Evolutionary conservation across 2,888 invertebrate species (phyloP).

Genomic region (Tubiluchus corallicola): DNA sequence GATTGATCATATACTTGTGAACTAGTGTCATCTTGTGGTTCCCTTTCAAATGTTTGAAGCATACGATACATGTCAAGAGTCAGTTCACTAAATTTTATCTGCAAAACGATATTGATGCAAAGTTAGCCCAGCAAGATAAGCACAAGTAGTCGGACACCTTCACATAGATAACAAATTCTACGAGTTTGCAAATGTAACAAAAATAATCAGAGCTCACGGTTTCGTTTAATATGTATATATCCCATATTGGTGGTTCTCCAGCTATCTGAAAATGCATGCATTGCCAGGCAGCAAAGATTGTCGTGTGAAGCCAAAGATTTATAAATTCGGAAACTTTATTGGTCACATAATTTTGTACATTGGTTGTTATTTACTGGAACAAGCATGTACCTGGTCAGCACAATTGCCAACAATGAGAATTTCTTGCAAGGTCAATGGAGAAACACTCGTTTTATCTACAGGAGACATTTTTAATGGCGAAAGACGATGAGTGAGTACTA

Average conservation of each 20-base stretch:
- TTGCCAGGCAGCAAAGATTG: too few relatives aligned
- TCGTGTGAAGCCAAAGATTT: too few relatives aligned
- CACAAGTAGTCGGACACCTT: constrained; percentile 7
- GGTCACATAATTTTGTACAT: too few relatives aligned
- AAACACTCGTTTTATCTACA: constrained; percentile 63
- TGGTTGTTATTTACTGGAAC: too few relatives aligned
- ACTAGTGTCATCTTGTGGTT: constrained; percentile 62
- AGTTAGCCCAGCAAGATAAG: neutral
- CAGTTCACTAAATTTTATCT: constrained; percentile 82
- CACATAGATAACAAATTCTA: too few relatives aligned
- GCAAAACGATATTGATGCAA: too few relatives aligned
- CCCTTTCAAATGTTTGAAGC: constrained; percentile 80
- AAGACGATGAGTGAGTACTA: constrained; percentile 72
- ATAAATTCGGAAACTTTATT: too few relatives aligned
- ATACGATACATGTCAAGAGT: constrained; percentile 96
- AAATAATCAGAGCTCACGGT: too few relatives aligned
- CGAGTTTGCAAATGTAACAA: too few relatives aligned
- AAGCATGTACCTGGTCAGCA: constrained; percentile 61
- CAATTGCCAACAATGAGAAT: constrained; percentile 83
- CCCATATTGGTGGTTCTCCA: too few relatives aligned
- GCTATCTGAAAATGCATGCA: too few relatives aligned
- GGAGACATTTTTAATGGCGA: constrained; percentile 66
- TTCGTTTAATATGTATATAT: too few relatives aligned
- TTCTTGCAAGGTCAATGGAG: constrained; percentile 74
- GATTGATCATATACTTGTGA: constrained; percentile 40